Base-by-base conservation (phyloP, 1,140 invertebrate species). In the Caligus rogercresseyi region DNA sequence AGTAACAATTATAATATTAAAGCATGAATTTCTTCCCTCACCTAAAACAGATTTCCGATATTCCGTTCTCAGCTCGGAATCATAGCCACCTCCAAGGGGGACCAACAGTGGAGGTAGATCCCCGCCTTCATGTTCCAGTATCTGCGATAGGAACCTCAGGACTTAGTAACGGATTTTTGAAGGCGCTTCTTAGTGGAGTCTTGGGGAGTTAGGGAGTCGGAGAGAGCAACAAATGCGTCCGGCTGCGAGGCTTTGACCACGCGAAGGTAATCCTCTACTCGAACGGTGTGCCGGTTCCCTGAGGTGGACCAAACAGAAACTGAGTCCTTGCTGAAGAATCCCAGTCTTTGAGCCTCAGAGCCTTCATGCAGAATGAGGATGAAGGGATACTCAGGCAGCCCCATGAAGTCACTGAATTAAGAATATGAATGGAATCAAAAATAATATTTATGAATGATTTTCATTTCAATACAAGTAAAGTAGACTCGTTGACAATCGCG, bases 171-270 rank as follows among this genome's bases (percentile, higher is more conserved):
- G 16, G 83, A 74, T 70, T 89, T 87, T 0, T 68, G 68, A 18
- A 82, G 68, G 65, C 86, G 75, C 71, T 89, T 89, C 43, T 77
- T 77, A 0, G 78, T 73, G 67, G 81, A 83, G 18, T 77, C 71
- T 2, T 73, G 67, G 69, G 84, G 79, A 23, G 83, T 89, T 67
- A 87, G 84, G n/a, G 83, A 80, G 78, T 91, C 86, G 71, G 80
- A 81, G 62, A 91, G 73, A 18, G 81, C 79, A 69, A 85, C 78
- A 74, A 84, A 87, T 67, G 85, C 79, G 72, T 87, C 83, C 54
- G 87, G 86, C 72, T 81, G 79, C 70, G 84, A 82, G 65, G 76
- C 71, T 74, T 88, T 81, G 51, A 88, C 57, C 7, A 20, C 57
- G 2, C 57, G 23, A 20, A 60, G n/a, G 23, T 60, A 60, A 20